phyloP scores from a whole-genome alignment of 92 coral and sea anemone genomes.

The Epizoanthus rinbou region DNA sequence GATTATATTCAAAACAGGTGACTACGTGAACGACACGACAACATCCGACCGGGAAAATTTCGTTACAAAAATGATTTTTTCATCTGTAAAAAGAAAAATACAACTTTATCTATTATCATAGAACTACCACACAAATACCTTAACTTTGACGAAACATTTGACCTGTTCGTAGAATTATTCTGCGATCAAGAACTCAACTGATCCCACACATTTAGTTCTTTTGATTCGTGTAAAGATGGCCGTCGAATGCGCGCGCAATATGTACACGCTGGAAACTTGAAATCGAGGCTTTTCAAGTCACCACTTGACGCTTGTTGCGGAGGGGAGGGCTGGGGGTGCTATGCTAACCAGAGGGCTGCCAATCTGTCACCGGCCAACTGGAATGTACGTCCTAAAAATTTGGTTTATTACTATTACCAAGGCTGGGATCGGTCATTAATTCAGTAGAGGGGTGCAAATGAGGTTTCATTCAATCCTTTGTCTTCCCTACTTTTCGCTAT shows the following conservation, averaged over 20 bases:
- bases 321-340: no score
- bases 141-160: conserved; percentile 45
- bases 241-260: conserved; percentile 58
- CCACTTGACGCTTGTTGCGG: no score
- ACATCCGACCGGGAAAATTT: conserved; percentile 47
- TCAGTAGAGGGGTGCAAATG: no score
- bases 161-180: conserved; percentile 7
- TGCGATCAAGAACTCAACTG: background rate
- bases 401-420: no score
- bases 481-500: no score
- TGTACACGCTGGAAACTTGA: no score
- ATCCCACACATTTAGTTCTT: conserved; percentile 21
- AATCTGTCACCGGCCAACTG: no score
- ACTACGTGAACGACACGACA: conserved; percentile 63
- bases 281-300: no score
- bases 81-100: background rate
- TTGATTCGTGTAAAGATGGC: conserved; percentile 57
- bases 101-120: background rate
- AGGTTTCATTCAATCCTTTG: no score
- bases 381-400: no score
- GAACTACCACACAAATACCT: conserved; percentile 8
- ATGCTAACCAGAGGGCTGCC: no score
- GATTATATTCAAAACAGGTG: conserved; percentile 40
- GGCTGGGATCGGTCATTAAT: no score
- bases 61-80: conserved; percentile 2